Conservation (phyloP, 2,797 vertebrate genomes). For the Lagorchestes hirsutus region DNA sequence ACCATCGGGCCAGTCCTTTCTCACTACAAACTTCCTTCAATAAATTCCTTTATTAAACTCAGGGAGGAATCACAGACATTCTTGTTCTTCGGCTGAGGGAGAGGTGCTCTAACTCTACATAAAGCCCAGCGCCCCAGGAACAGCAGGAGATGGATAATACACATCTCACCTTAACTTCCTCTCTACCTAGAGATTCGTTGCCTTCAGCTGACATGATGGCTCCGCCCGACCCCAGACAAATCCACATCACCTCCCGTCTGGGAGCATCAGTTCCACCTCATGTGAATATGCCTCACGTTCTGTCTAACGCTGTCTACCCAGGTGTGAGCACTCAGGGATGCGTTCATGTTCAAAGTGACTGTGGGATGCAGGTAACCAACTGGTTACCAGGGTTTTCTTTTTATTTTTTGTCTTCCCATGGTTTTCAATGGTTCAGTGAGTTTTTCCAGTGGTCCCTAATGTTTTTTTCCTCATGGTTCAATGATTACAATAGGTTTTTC, state of each 20-base stretch:
- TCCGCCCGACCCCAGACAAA: conserved; percentile 91
- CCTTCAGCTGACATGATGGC: conserved; percentile 90
- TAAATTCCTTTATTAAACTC: conserved; percentile 15
- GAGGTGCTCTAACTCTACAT: not conserved
- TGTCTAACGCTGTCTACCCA: conserved; percentile 89
- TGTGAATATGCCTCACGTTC: conserved; percentile 86
- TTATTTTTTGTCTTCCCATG: not conserved
- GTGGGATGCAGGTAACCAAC: not conserved
- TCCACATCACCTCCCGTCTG: conserved; percentile 91
- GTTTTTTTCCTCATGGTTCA: not conserved
- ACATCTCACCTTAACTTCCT: conserved; percentile 13
- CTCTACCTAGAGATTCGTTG: conserved; percentile 89
- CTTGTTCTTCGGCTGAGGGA: conserved; percentile 31
- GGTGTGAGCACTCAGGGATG: conserved; percentile 85
- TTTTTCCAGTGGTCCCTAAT: not conserved
- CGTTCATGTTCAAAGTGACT: not conserved
- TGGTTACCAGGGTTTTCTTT: not conserved
- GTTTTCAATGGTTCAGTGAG: not conserved
- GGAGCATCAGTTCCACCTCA: conserved; percentile 89
- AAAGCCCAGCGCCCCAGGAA: not conserved
- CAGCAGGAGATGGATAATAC: not conserved
- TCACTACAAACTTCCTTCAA: not conserved
- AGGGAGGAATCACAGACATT: not conserved
- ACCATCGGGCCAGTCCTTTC: not conserved
- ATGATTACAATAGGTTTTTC: not conserved